These are phyloP conservation scores for Enteromius anoplus DNA, from an alignment of 2,797 vertebrate genomes.

Conservation along the genomic window DNA sequence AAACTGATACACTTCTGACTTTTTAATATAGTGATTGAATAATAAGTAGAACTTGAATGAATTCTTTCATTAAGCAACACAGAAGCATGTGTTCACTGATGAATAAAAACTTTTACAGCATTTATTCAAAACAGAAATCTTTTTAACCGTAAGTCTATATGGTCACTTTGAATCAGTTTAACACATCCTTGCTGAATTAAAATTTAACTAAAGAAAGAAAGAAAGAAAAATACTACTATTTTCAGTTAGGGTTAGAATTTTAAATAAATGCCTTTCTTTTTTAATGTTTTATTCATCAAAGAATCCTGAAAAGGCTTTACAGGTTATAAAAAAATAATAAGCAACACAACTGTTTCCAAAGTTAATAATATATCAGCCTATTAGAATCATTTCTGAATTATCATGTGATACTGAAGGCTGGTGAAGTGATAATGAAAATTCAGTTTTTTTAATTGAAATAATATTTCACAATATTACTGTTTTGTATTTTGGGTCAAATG, in stretches of 20 bases:
- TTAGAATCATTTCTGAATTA: neutral
- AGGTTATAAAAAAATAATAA: neutral
- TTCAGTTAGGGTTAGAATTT: neutral
- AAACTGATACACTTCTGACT: neutral
- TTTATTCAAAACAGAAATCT: neutral
- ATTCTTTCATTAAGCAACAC: neutral
- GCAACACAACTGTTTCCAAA: neutral
- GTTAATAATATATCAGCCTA: neutral
- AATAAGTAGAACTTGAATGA: neutral
- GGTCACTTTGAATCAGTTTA: neutral
- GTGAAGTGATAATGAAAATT: neutral
- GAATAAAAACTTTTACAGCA: neutral
- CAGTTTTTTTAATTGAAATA: neutral
- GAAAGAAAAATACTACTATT: neutral
- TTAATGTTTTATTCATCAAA: neutral
- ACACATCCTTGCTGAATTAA: neutral
- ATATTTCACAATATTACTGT: no score
- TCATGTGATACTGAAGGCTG: neutral
- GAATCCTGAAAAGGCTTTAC: neutral
- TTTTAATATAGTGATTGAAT: neutral
- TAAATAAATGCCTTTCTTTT: neutral
- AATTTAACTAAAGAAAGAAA: neutral
- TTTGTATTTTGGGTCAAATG: no score
- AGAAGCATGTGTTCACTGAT: neutral
- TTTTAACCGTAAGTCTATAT: neutral